Evolutionary conservation across 64 coral and sea anemone genomes (phyloP), one percentile per base, ranked within the genome.

Genomic region (Pachyseris speciosa): DNA sequence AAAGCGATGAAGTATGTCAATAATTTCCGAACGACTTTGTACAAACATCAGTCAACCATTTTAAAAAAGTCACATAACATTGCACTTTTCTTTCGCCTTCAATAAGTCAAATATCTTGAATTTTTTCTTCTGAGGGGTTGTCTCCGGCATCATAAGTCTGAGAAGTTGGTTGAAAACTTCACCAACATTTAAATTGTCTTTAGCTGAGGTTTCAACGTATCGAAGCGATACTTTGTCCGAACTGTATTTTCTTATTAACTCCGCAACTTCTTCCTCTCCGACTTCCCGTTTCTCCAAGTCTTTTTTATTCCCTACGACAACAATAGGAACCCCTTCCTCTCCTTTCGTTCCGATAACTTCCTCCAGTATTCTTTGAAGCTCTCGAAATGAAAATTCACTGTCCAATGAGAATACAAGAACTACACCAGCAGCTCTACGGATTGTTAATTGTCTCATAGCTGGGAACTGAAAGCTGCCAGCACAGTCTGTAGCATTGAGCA

Each of bases 271-370:
- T 69, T 95, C 77, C 51, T 70, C 72, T 17, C 64, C 53, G 9
- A 98, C 83, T 72, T 74, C 65, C 27, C 96, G 84, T 10, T 86
- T 64, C n/a, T 88, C 41, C 32, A 95, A 86, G 68, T 98, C 96
- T 26, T 88, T 94, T 74, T 98, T 98, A 72, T 98, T 98, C 2
- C 93, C 96, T 5, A 98, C 96, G 9, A 94, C 36, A 37, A 98
- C 78, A n/a, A 96, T 49, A 4, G 94, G 86, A 19, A 98, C 53
- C 1, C 81, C 80, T 37, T 87, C 89, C 27, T 37, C 57, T 13
- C 59, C 59, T 7, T 59, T 75, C 9, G 34, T 64, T 55, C 28
- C 50, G 9, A 98, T 43, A 17, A 98, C 52, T 59, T 91, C 93
- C 29, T 95, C 53, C 20, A 95, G 44, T n/a, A 95, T 71, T 89